Evolutionary conservation across 2,113 vertebrate genomes (phyloP), one percentile per base, ranked within the genome.

Genomic region (Gymnarchus niloticus): DNA sequence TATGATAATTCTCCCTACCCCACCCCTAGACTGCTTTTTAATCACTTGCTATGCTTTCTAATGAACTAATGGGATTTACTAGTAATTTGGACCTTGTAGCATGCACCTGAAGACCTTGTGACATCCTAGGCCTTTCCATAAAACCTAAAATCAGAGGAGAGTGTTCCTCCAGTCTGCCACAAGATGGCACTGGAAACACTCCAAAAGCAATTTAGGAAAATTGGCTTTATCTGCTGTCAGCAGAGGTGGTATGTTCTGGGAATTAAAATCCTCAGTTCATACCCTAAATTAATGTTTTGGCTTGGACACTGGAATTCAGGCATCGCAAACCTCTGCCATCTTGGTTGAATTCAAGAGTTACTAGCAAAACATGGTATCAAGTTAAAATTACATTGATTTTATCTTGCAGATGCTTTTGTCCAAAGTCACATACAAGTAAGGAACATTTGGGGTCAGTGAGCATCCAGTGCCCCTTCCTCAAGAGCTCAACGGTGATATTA

Each of bases 171-270:
- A 41, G 51, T 83, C 28, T 33, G 81, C 84, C 86, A 78, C 54
- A 48, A 23, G 89, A 46, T 77, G 86, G 81, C 89, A 54, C 33
- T 54, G 46, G 23, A 82, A 33, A 7, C 17, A 9, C 21, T 54
- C 33, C 51, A 41, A 41, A 17, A 73, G 61, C 17, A 14, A 56
- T 46, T 19, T 23, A 33, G 14, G n/a, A 21, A 59, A 37, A 6
- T 8, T 44, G 14, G 33, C 19, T 44, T 23, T 83, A 37, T 83
- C 28, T 54, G 80, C 25, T 19, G n/a, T n/a, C 28, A 82, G n/a
- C 14, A 83, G 37, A n/a, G 37, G 6, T 14, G 19, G 17, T 19
- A 41, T 83, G 7, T 57, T 37, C 37, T 44, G 33, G 33, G 51
- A 56, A 57, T 83, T 37, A 56, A 33, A 46, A 61, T 19, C 12